Evolutionary conservation across 1,140 invertebrate genomes (phyloP), one percentile per base, ranked within the genome.

Genomic region (Aphis gossypii): DNA sequence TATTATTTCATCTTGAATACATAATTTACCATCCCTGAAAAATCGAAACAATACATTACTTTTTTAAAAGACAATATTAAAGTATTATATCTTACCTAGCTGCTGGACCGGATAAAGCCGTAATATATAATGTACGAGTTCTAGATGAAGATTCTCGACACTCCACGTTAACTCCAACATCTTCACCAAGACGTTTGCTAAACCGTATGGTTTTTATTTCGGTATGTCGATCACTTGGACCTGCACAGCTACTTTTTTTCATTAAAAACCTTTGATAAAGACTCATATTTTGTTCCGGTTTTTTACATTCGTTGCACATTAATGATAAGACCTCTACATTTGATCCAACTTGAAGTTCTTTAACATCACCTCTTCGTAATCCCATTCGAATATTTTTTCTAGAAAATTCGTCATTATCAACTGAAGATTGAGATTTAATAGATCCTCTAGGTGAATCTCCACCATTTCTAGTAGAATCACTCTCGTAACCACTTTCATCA

Each of bases 401-500:
- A 76, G 93, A 91, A 46, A 92, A 92, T 44, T 86, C 94, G 23
- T 84, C 51, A 68, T 93, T 92, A 41, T 94, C 93, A 68, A 95
- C 82, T 94, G 95, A 7, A 93, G 94, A 94, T 95, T 95, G 83
- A 93, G 94, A 94, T 94, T 95, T 87, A 90, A 94, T 94, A 56
- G 95, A 94, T 46, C 94, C 46, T 86, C 94, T 11, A 0, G 96
- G 96, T 3, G 96, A 96, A 94, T 96, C 96, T 25, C 96, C 96
- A 1, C 96, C 95, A 9, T 95, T 95, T 94, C 96, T 95, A 0
- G 96, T 96, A 20, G 96, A 96, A 94, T 97, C 96, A 44, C 96
- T 96, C 93, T 97, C 96, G 94, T 97, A 97, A 20, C 96, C 96
- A 93, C 96, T 97, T 94, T 97, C 97, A 94, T 97, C 96, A 9